These are phyloP conservation scores for Micromys minutus DNA, from an alignment of 2,113 vertebrate species.

Conservation along the genomic window DNA sequence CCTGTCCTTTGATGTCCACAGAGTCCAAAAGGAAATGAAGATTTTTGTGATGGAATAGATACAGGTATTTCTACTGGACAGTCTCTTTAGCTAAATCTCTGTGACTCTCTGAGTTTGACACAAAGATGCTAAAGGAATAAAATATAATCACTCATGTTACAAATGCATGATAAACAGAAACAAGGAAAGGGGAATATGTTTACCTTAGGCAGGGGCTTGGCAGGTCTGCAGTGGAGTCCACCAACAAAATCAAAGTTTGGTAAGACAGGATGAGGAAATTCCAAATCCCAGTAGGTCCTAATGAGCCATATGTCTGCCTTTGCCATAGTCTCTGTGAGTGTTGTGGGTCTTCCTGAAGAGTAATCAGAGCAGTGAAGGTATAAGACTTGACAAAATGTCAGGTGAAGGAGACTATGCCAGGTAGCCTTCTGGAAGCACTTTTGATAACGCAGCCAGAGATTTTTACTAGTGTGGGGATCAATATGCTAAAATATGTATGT, in stretches of 20 bases:
- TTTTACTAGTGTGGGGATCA: not conserved
- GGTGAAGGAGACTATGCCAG: not conserved
- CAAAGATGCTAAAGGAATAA: not conserved
- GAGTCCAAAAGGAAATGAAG: not conserved
- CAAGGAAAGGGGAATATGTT: not conserved
- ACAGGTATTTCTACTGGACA: not conserved
- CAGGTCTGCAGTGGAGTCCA: slow-evolving; percentile 91
- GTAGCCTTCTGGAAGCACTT: too few species aligned
- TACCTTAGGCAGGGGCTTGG: slow-evolving; percentile 90
- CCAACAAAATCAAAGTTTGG: slow-evolving; percentile 93
- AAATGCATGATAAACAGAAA: not conserved
- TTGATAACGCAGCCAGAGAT: not conserved
- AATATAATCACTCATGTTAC: not conserved
- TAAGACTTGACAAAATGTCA: not conserved
- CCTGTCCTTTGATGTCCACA: too few species aligned
- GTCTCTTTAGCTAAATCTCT: not conserved
- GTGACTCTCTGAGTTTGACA: not conserved
- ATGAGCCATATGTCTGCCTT: slow-evolving; percentile 12
- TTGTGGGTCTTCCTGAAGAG: not conserved
- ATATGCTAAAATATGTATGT: not conserved
- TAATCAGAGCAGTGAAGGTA: not conserved
- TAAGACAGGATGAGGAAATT: slow-evolving; percentile 65
- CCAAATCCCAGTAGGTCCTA: not conserved
- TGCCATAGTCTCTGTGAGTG: not conserved
- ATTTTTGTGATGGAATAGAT: not conserved